Percentiles rank a stretch among this genome's conserved stretches.
Evolutionary conservation across 2,888 invertebrate genomes (phyloP).

Genomic region (Hesperia comma): DNA sequence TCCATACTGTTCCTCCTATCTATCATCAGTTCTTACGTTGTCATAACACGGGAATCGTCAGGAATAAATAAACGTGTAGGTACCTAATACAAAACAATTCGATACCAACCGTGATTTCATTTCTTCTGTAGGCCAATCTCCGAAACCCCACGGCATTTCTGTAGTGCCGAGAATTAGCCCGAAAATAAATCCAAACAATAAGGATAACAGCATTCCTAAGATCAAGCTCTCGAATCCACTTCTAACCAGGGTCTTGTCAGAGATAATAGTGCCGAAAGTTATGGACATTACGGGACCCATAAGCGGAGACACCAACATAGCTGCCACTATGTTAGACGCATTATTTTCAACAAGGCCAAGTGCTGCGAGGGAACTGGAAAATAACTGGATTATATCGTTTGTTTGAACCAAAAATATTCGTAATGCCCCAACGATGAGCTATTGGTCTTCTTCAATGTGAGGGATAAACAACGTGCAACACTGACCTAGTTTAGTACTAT

Average conservation of each 20-base stretch:
- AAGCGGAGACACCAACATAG: constrained; percentile 90
- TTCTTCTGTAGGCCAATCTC: constrained; percentile 91
- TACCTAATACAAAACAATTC: neutral
- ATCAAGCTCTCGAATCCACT: constrained; percentile 88
- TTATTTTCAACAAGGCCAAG: constrained; percentile 92
- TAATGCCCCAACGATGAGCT: too few relatives aligned
- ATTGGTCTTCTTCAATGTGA: too few relatives aligned
- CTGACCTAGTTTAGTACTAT: too few relatives aligned
- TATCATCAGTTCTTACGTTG: too few relatives aligned
- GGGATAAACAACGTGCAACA: too few relatives aligned
- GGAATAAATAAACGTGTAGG: too few relatives aligned
- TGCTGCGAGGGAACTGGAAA: constrained; percentile 90
- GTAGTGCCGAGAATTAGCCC: constrained; percentile 89
- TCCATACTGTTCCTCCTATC: too few relatives aligned
- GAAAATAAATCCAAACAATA: constrained; percentile 91
- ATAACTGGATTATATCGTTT: too few relatives aligned
- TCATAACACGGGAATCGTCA: too few relatives aligned
- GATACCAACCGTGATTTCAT: constrained; percentile 87
- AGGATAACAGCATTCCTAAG: constrained; percentile 89
- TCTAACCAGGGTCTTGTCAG: constrained; percentile 87
- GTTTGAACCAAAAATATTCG: too few relatives aligned
- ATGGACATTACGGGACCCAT: constrained; percentile 95
- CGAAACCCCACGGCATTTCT: constrained; percentile 89
- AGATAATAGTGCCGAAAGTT: constrained; percentile 92
- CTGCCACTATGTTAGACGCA: constrained; percentile 91